Evolutionary conservation across 2,797 vertebrate genomes (phyloP).

Genomic region (Liparis tanakae): DNA sequence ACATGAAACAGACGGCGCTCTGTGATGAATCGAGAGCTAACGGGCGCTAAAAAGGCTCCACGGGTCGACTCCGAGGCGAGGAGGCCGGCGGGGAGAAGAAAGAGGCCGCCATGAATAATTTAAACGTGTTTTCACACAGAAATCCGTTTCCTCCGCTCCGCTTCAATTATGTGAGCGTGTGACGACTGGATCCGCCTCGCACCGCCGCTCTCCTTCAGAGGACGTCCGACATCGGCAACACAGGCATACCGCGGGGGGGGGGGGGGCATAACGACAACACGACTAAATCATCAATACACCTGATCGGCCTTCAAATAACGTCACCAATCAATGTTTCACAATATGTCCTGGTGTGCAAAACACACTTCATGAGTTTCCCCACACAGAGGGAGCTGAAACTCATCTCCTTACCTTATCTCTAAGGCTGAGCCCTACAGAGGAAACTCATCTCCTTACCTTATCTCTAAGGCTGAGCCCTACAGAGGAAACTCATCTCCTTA

Average conservation of each 20-base stretch:
- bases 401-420: too few species aligned
- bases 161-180: conserved; percentile 20
- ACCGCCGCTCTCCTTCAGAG: not conserved
- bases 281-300: not conserved
- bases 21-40: not conserved
- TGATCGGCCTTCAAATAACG: not conserved
- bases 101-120: conserved; percentile 40
- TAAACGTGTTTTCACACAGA: conserved; percentile 41
- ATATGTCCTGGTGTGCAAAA: too few species aligned
- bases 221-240: not conserved
- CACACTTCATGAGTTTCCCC: too few species aligned
- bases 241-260: not conserved
- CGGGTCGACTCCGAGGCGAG: conserved; percentile 5
- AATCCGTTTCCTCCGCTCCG: conserved; percentile 29
- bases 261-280: not conserved
- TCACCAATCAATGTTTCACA: too few species aligned
- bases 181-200: not conserved
- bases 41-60: not conserved
- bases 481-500: too few species aligned
- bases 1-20: too few species aligned
- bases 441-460: too few species aligned
- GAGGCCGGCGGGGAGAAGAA: conserved; percentile 6
- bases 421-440: too few species aligned
- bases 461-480: too few species aligned
- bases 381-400: too few species aligned